Evolutionary conservation across 2,888 invertebrate species (phyloP).

Genomic region (Anodontia alba): DNA sequence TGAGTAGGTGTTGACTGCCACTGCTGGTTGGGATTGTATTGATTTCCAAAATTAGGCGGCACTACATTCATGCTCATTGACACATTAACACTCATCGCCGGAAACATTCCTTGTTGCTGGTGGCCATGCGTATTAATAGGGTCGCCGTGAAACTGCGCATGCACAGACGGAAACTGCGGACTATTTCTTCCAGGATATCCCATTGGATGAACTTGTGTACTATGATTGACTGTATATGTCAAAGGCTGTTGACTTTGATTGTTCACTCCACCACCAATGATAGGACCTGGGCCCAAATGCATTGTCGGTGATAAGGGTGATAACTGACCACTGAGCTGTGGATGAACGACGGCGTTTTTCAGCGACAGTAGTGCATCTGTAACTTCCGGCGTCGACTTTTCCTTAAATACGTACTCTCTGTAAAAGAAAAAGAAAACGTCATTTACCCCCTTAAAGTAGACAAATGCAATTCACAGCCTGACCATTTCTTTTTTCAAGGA

Average conservation of each 20-base stretch:
- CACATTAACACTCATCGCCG: slow-evolving; percentile 98
- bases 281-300: slow-evolving; percentile 67
- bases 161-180: slow-evolving; percentile 64
- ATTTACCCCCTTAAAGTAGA: too few relatives aligned
- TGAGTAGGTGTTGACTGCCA: slow-evolving; percentile 63
- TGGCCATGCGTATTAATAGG: slow-evolving; percentile 56
- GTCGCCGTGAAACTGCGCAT: slow-evolving; percentile 63
- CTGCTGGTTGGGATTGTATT: slow-evolving; percentile 68
- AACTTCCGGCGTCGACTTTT: slow-evolving; percentile 87
- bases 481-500: too few relatives aligned
- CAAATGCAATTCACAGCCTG: too few relatives aligned
- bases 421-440: slow-evolving; percentile 45
- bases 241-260: slow-evolving; percentile 59
- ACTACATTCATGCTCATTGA: slow-evolving; percentile 99
- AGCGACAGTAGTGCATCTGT: slow-evolving; percentile 95
- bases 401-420: slow-evolving; percentile 82
- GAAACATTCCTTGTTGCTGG: slow-evolving; percentile 86
- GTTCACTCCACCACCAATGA: slow-evolving; percentile 35
- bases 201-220: slow-evolving; percentile 63
- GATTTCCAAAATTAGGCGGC: slow-evolving; percentile 77
- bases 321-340: slow-evolving; percentile 86
- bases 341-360: slow-evolving; percentile 95
- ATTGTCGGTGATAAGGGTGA: slow-evolving; percentile 80
- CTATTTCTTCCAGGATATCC: slow-evolving; percentile 64
- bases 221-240: slow-evolving; percentile 64